Base-by-base conservation (phyloP, 1,140 invertebrate species). In the Mactra quadrangularis region DNA sequence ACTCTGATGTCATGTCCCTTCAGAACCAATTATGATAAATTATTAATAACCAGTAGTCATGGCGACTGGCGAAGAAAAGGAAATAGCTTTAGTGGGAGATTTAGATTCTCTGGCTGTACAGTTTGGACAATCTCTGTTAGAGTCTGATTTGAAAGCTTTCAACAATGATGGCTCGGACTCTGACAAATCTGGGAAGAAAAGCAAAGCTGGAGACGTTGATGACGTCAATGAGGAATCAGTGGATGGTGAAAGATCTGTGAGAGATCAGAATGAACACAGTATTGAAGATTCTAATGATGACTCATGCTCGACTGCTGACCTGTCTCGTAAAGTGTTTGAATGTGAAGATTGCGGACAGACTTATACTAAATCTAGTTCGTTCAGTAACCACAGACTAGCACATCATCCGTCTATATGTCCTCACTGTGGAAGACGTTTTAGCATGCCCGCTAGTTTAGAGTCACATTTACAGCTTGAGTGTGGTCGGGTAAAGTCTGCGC, bases 331-430 rank as follows among this genome's bases (percentile, higher is more conserved):
- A 33, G 27, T 71, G 9, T 81, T 41, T 50, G 27, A n/a, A 6
- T 81, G 77, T 68, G 53, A 81, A 29, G 77, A 81, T 50, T 81
- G 77, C 60, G 77, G 77, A 45, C 64, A 66, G 29, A 71, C 60
- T 52, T 81, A 81, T 47, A 66, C 22, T 1, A 81, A 81, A 29
- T 50, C 77, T 25, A 81, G 66, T 38, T 81, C 77, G 3, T 81
- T 81, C 53, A 81, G 66, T 60, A 81, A 81, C 29, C 77, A 81
- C 66, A 66, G 77, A 60, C 77, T 81, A 17, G 77, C 77, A 4
- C 77, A 81, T 25, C 77, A 81, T 60, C 77, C 77, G n/a, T 81
- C 77, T 45, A 33, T 81, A 11, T 81, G 77, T 71, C 50, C 64
- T 0, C 77, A 81, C 64, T 81, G 77, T 71, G 77, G 77, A 11